Evolutionary conservation across 2,797 vertebrate genomes (phyloP).

Genomic region (Manis javanica): DNA sequence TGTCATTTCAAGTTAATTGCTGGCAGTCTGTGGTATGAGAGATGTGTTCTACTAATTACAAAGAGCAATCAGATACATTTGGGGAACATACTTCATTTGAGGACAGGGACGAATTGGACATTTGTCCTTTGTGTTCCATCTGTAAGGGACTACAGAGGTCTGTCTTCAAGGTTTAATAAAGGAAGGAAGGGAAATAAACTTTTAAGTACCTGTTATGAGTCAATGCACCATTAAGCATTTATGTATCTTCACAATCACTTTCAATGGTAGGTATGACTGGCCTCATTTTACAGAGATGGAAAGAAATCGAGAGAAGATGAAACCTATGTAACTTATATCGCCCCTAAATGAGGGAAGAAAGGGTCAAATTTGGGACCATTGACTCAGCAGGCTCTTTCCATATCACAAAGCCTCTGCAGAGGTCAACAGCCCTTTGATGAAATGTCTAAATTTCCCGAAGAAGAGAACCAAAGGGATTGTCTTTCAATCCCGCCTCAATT

Average conservation of each 20-base stretch:
- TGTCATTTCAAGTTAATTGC: constrained; percentile 64
- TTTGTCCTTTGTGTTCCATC: constrained; percentile 41
- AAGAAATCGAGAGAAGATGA: not conserved
- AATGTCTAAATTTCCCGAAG: constrained; percentile 11
- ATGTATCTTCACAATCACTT: not conserved
- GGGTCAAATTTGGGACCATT: not conserved
- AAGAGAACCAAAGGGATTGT: not conserved
- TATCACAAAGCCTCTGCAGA: not conserved
- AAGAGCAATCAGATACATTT: constrained; percentile 58
- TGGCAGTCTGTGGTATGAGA: constrained; percentile 45
- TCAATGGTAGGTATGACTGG: not conserved
- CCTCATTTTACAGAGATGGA: not conserved
- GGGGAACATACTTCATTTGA: constrained; percentile 34
- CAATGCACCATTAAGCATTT: not conserved
- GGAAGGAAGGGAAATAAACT: not conserved
- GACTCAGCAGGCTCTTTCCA: not conserved
- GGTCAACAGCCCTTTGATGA: not conserved
- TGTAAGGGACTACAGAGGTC: constrained; percentile 41
- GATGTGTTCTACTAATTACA: constrained; percentile 51
- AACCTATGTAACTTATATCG: not conserved
- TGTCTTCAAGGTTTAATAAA: not conserved
- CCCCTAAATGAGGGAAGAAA: not conserved
- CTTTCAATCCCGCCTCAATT: not conserved
- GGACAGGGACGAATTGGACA: constrained; percentile 50
- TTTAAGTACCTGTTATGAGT: not conserved